Percentiles rank a stretch among this genome's conserved stretches.
These are phyloP conservation scores for Macrobrachium nipponense DNA, from an alignment of 1,140 invertebrate genomes.

Conservation along the genomic window DNA sequence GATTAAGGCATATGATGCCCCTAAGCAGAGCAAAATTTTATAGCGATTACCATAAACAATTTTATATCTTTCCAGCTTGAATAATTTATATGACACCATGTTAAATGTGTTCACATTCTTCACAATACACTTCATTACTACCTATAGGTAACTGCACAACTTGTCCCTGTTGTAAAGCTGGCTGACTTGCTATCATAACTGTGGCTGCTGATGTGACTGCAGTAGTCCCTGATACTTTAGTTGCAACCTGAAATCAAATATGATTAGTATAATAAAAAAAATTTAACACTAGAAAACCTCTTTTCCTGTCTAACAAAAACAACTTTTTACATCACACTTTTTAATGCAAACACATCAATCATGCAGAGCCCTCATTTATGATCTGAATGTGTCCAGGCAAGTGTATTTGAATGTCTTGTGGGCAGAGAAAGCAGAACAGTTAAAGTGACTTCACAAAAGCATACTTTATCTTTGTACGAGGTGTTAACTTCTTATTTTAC, in stretches of 20 bases:
- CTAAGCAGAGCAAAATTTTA: background rate
- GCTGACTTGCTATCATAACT: constrained; percentile 57
- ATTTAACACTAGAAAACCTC: background rate
- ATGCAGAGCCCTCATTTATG: too few relatives aligned
- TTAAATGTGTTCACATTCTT: background rate
- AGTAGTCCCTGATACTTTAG: constrained; percentile 51
- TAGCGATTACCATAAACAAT: background rate
- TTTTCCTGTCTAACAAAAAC: background rate
- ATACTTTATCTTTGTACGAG: too few relatives aligned
- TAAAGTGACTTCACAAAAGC: too few relatives aligned
- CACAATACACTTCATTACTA: background rate
- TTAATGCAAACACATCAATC: background rate
- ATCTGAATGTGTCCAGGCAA: too few relatives aligned
- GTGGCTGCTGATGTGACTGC: constrained; percentile 47
- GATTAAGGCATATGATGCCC: too few relatives aligned
- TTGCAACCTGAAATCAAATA: constrained; percentile 34
- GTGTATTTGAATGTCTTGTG: too few relatives aligned
- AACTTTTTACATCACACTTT: background rate
- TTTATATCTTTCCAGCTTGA: background rate
- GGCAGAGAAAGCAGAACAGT: too few relatives aligned
- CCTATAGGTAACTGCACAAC: constrained; percentile 54
- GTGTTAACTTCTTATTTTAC: too few relatives aligned
- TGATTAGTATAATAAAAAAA: constrained; percentile 2
- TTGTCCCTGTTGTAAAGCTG: constrained; percentile 52
- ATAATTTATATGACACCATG: background rate